phyloP scores from a whole-genome alignment of 2,888 invertebrate species.

The Nemapogon koenigi region DNA sequence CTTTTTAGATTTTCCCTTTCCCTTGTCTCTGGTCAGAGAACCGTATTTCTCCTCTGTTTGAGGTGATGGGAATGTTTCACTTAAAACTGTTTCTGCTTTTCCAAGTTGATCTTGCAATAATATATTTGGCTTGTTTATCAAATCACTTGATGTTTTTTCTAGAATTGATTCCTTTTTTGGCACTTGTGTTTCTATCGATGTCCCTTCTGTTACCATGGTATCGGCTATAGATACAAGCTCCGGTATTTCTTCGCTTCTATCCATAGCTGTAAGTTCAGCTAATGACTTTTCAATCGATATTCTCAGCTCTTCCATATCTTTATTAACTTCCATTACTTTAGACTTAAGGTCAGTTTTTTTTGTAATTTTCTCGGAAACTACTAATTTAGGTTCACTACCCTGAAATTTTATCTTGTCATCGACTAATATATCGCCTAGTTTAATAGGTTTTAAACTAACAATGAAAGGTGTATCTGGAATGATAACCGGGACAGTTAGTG shows the following conservation, averaged over 20 bases:
- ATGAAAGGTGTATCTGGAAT: conserved; percentile 26
- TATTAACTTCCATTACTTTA: conserved; percentile 51
- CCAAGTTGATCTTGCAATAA: neutral
- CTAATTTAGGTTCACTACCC: conserved; percentile 21
- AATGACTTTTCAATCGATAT: conserved; percentile 48
- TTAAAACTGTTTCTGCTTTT: no score
- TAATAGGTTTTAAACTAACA: conserved; percentile 18
- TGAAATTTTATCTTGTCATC: no score
- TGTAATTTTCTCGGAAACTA: conserved; percentile 17
- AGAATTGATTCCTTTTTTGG: neutral
- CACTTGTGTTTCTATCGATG: neutral
- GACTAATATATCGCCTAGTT: neutral
- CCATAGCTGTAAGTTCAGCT: conserved; percentile 41
- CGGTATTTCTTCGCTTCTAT: conserved; percentile 30
- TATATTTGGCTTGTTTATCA: neutral
- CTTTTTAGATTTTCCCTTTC: conserved; percentile 6
- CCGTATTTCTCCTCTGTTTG: no score
- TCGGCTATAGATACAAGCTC: neutral
- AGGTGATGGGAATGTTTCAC: no score
- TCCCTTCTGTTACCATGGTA: neutral
- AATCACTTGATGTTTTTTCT: neutral
- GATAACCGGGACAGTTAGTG: conserved; percentile 22
- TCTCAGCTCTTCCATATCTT: conserved; percentile 50
- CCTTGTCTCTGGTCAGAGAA: no score
- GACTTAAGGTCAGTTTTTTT: conserved; percentile 48